These are phyloP conservation scores for Smittia sp. DNA, from an alignment of 2,888 invertebrate species.

Conservation along the genomic window DNA sequence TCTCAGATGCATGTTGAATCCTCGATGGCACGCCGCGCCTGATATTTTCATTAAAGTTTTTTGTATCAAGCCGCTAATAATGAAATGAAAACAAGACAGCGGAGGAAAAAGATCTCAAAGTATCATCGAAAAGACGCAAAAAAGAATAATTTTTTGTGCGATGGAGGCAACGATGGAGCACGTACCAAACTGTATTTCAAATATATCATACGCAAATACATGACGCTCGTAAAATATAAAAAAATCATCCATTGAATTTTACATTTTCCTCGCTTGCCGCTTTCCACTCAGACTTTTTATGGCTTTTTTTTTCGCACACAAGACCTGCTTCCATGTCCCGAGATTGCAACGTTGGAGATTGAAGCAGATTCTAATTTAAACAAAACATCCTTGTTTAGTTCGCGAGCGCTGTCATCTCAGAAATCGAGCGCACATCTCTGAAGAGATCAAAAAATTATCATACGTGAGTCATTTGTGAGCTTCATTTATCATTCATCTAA, in stretches of 20 bases:
- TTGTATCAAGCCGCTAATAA: slow-evolving; percentile 20
- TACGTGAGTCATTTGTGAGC: slow-evolving; percentile 19
- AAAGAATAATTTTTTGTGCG: slow-evolving; percentile 12
- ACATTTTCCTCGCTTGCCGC: neutral
- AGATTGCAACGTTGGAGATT: neutral
- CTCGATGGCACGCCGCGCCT: slow-evolving; percentile 24
- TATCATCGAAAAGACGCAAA: neutral
- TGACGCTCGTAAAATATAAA: slow-evolving; percentile 28
- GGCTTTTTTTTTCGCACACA: neutral
- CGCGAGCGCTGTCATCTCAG: neutral
- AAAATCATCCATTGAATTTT: slow-evolving; percentile 23
- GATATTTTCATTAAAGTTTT: slow-evolving; percentile 33
- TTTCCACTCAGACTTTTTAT: neutral
- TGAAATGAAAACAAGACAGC: slow-evolving; percentile 16
- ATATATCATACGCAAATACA: slow-evolving; percentile 38
- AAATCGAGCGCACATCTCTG: neutral
- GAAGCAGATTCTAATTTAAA: neutral
- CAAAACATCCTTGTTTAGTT: no score
- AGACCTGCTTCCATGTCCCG: neutral
- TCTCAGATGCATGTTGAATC: slow-evolving; percentile 32
- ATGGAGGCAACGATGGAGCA: slow-evolving; percentile 29
- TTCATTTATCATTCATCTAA: slow-evolving; percentile 34
- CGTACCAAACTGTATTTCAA: slow-evolving; percentile 39
- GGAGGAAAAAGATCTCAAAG: slow-evolving; percentile 1
- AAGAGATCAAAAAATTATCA: neutral